Evolutionary conservation across 2,113 vertebrate genomes (phyloP), one percentile per base, ranked within the genome.

Genomic region (Thunnus thynnus): DNA sequence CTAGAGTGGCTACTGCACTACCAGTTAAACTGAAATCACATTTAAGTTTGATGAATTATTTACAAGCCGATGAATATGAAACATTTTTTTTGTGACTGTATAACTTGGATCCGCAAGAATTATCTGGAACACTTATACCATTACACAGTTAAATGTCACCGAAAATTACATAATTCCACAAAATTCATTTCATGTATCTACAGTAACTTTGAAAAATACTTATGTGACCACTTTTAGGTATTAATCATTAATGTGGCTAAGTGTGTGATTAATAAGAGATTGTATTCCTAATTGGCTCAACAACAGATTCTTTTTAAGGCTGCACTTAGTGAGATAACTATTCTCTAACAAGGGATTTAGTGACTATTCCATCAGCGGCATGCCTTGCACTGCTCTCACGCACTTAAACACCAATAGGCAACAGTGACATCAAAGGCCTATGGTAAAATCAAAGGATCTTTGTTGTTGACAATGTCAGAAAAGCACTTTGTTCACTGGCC

Each of bases 231-330:
- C 78, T 88, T 88, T 89, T 61, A 83, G 52, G 32, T 75, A 86
- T 93, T 62, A 95, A 92, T 92, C 86, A 92, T 95, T 91, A 76
- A 94, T 89, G 84, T 58, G 56, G 67, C 76, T 90, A 87, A 91
- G 86, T 76, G 88, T 81, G 82, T 89, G 88, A 93, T 93, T 93
- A 93, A 93, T 93, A 94, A 94, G 78, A 90, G 71, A 94, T 90
- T 80, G 84, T 82, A 75, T 88, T 77, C 71, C 80, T 88, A 92
- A 91, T 90, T 89, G 87, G 78, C 81, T 84, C 82, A 79, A 93
- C 78, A 89, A 91, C 84, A 70, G 82, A 50, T 87, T 85, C 62
- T 78, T 86, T 88, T 82, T 67, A 73, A 79, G 61, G 83, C 85
- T 61, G 76, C 85, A 74, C 82, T 90, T 76, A 79, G 72, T 61